Evolutionary conservation across 2,113 vertebrate species (phyloP).

Genomic region (Leptobrachium ailaonicum): DNA sequence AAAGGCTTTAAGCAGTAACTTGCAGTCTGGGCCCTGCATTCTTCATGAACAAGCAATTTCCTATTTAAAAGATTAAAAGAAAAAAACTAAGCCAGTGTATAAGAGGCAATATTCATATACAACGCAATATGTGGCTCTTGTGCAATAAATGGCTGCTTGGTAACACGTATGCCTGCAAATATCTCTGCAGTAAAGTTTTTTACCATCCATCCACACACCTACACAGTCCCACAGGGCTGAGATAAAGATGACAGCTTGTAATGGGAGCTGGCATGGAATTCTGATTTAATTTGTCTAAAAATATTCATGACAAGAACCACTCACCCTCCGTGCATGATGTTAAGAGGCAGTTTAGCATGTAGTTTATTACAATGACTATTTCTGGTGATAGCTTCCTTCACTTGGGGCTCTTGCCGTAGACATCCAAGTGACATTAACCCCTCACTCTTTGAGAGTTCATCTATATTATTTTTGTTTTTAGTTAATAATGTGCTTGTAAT

Average conservation of each 20-base stretch:
- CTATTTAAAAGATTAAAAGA: background rate
- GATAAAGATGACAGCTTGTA: slow-evolving; percentile 38
- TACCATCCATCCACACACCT: slow-evolving; percentile 38
- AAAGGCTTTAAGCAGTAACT: background rate
- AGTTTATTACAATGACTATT: slow-evolving; percentile 41
- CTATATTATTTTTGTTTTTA: no score
- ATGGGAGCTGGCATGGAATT: slow-evolving; percentile 41
- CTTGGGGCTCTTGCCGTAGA: slow-evolving; percentile 12
- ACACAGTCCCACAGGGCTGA: slow-evolving; percentile 33
- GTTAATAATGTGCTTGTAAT: no score
- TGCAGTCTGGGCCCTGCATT: background rate
- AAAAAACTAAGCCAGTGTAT: slow-evolving; percentile 24
- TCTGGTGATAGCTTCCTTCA: slow-evolving; percentile 32
- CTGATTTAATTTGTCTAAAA: slow-evolving; percentile 50
- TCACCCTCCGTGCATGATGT: slow-evolving; percentile 42
- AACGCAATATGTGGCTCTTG: slow-evolving; percentile 29
- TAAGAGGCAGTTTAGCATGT: slow-evolving; percentile 35
- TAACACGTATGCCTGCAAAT: slow-evolving; percentile 12
- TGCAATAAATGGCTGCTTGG: slow-evolving; percentile 31
- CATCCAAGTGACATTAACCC: slow-evolving; percentile 24
- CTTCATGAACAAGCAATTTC: background rate
- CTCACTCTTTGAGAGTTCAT: background rate
- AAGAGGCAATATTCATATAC: slow-evolving; percentile 14
- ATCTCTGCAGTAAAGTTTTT: slow-evolving; percentile 20
- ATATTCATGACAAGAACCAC: slow-evolving; percentile 48